A percentile compares a stretch with the other conserved stretches of the same genome.
Evolutionary conservation across 1,140 invertebrate species (phyloP).

Genomic region (Listronotus bonariensis): DNA sequence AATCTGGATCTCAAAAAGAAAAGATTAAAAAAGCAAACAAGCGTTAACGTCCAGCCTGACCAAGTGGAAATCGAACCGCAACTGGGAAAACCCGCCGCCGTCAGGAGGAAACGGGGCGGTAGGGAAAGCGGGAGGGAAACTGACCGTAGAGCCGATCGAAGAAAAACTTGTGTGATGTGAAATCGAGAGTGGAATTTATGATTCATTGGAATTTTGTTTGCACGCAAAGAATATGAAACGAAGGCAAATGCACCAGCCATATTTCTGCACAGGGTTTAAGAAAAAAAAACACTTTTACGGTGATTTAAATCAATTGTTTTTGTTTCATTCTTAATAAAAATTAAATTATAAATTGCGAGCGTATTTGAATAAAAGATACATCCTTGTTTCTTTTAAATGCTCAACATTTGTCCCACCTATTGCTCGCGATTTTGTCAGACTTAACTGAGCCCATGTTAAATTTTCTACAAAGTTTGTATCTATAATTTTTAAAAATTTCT

Average conservation of each 20-base stretch:
- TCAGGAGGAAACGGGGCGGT: background rate
- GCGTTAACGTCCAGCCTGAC: conserved; percentile 31
- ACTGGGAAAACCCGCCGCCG: conserved; percentile 12
- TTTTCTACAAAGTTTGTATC: too few relatives aligned
- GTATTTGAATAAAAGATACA: too few relatives aligned
- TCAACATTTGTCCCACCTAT: too few relatives aligned
- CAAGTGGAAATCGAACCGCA: conserved; percentile 37
- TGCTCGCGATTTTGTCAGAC: too few relatives aligned
- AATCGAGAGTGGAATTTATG: conserved; percentile 28
- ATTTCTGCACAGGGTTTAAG: too few relatives aligned
- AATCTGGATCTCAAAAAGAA: conserved; percentile 27
- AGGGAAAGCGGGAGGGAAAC: conserved; percentile 2
- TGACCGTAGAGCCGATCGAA: conserved; percentile 26
- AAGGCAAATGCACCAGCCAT: background rate
- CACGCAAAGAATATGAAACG: background rate
- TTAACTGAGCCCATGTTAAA: too few relatives aligned
- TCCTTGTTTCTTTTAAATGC: too few relatives aligned
- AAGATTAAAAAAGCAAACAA: conserved; percentile 37
- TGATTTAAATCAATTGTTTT: too few relatives aligned
- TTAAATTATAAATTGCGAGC: too few relatives aligned
- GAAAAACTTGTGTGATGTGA: conserved; percentile 2
- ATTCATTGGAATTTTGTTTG: conserved; percentile 22
- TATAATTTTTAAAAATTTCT: too few relatives aligned
- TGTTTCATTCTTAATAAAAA: too few relatives aligned
- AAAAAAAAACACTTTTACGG: too few relatives aligned